Conservation (phyloP, 1,140 invertebrate genomes). For the Hycleus phaleratus region DNA sequence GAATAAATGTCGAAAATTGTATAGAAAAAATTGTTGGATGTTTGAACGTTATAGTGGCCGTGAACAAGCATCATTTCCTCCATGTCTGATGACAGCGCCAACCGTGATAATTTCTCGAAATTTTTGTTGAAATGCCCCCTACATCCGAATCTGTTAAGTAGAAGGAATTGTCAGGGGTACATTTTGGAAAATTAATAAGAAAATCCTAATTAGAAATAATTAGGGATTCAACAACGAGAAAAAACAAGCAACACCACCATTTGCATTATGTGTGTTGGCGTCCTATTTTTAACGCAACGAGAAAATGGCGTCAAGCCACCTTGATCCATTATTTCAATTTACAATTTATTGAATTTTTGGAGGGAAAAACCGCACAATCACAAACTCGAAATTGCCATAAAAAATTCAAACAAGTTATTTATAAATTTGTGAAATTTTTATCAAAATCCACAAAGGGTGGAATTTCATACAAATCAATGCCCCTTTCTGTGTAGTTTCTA, state of each 20-base stretch:
- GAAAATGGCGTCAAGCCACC: conserved; percentile 22
- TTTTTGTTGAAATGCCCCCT: conserved; percentile 63
- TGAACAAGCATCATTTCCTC: too few species aligned
- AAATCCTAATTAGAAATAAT: not conserved
- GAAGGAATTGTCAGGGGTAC: conserved; percentile 24
- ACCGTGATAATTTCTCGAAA: conserved; percentile 61
- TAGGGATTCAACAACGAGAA: not conserved
- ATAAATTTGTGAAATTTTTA: too few species aligned
- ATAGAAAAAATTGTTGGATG: not conserved
- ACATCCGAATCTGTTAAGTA: conserved; percentile 47
- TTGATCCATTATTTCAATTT: not conserved
- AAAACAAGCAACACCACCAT: not conserved
- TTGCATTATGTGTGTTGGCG: not conserved
- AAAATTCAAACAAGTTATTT: too few species aligned
- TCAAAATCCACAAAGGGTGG: too few species aligned
- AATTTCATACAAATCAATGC: too few species aligned
- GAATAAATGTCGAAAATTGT: not conserved
- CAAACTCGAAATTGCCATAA: too few species aligned
- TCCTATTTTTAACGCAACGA: conserved; percentile 16
- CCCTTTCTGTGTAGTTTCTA: too few species aligned
- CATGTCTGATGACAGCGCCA: conserved; percentile 56
- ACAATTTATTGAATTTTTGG: too few species aligned
- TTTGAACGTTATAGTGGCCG: not conserved
- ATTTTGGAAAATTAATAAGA: not conserved
- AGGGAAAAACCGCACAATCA: not conserved